These are phyloP conservation scores for Atrichornis clamosus DNA, from an alignment of 2,113 vertebrate species.

Conservation along the genomic window DNA sequence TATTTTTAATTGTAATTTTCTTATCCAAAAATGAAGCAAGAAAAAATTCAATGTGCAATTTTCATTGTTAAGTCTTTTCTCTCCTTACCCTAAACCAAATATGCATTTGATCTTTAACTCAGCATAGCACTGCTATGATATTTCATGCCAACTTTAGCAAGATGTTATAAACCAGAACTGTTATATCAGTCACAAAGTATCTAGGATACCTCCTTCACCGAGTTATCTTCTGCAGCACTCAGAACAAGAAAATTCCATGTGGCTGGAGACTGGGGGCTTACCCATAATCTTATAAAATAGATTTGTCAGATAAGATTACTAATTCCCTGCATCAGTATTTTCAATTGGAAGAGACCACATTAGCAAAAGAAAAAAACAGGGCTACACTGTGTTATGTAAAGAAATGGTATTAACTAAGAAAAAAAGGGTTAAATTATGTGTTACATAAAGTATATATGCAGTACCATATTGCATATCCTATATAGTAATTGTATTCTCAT, in stretches of 20 bases:
- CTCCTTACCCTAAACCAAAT: neutral
- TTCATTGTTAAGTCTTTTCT: neutral
- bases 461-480: neutral
- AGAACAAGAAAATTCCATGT: neutral
- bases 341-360: neutral
- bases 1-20: neutral
- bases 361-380: neutral
- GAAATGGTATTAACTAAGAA: neutral
- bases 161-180: constrained; percentile 37
- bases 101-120: constrained; percentile 2
- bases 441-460: neutral
- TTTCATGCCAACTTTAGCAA: constrained; percentile 32
- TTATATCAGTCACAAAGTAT: neutral
- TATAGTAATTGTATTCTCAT: neutral
- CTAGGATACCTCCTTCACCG: neutral
- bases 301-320: neutral
- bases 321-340: neutral
- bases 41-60: neutral
- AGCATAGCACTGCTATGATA: neutral
- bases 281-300: neutral
- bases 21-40: neutral
- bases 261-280: neutral
- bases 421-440: neutral
- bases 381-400: neutral
- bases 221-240: neutral